Percentiles rank a stretch among this genome's conserved stretches.
Evolutionary conservation across 2,888 invertebrate genomes (phyloP).

Genomic region (Aphidoletes aphidimyza): DNA sequence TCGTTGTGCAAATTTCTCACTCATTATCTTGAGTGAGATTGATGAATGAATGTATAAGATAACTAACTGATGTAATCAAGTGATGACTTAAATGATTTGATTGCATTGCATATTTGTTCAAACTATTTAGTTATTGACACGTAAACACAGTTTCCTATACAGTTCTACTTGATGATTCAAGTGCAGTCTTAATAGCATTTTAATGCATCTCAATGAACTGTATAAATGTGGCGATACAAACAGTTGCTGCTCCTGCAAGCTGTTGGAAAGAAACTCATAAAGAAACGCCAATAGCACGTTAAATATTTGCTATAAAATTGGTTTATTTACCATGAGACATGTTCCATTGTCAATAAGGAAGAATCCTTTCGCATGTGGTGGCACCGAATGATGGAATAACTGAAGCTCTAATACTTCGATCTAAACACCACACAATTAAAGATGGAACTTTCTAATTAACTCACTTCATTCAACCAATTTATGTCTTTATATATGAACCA

Average conservation of each 20-base stretch:
- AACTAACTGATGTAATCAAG: too few relatives aligned
- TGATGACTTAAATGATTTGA: too few relatives aligned
- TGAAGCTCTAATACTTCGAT: not conserved
- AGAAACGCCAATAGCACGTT: not conserved
- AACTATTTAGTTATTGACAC: too few relatives aligned
- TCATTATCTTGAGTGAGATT: too few relatives aligned
- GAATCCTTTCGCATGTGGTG: not conserved
- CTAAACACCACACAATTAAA: too few relatives aligned
- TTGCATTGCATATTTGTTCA: too few relatives aligned
- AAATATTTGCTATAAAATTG: not conserved
- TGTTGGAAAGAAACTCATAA: not conserved
- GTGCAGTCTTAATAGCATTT: not conserved
- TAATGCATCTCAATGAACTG: not conserved
- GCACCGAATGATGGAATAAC: not conserved
- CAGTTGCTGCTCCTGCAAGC: not conserved
- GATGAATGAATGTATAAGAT: too few relatives aligned
- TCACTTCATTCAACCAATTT: too few relatives aligned
- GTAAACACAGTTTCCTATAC: not conserved
- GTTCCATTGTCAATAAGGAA: not conserved
- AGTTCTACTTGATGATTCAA: too few relatives aligned
- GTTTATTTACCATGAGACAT: not conserved
- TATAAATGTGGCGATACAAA: not conserved
- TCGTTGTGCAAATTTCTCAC: too few relatives aligned
- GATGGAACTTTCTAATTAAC: not conserved
- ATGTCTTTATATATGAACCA: not conserved